phyloP scores from a whole-genome alignment of 53 echinoderm and acorn worm genomes.

The Luidia sarsii region DNA sequence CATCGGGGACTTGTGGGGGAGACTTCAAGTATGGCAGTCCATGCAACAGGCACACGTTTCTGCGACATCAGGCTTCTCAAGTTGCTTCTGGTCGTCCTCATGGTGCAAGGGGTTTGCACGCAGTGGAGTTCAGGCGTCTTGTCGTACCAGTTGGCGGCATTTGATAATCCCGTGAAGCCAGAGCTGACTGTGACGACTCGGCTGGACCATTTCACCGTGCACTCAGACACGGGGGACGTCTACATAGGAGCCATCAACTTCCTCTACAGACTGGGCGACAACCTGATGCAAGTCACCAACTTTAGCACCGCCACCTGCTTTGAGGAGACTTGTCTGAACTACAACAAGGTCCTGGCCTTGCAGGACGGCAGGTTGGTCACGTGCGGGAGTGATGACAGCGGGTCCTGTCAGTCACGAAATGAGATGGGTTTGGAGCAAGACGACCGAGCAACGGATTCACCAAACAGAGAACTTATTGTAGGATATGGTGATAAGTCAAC shows the following conservation, averaged over 20 bases:
- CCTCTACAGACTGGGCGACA: constrained; percentile 17
- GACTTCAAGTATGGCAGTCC: too few relatives aligned
- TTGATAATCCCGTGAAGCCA: constrained; percentile 21
- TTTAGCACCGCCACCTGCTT: not conserved
- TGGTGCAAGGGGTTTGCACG: not conserved
- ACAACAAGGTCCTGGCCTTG: constrained; percentile 57
- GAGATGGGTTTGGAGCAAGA: not conserved
- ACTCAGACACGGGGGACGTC: constrained; percentile 32
- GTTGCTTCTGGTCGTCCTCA: not conserved
- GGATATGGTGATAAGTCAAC: constrained; percentile 27
- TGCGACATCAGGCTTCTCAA: too few relatives aligned
- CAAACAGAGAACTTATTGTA: not conserved
- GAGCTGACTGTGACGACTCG: not conserved
- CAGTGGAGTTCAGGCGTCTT: constrained; percentile 27
- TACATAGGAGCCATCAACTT: constrained; percentile 48
- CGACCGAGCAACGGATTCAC: not conserved
- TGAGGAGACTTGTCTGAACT: constrained; percentile 19
- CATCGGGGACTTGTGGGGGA: too few relatives aligned
- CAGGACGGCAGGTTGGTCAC: constrained; percentile 34
- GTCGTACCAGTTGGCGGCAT: constrained; percentile 16
- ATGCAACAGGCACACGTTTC: too few relatives aligned
- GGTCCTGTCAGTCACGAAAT: constrained; percentile 39
- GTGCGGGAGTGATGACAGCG: constrained; percentile 33
- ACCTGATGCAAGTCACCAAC: constrained; percentile 31
- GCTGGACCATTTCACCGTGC: constrained; percentile 37